Percentiles rank a stretch among this genome's conserved stretches.
Evolutionary conservation across 2,888 invertebrate species (phyloP).

Genomic region (Quadroppia sp.): DNA sequence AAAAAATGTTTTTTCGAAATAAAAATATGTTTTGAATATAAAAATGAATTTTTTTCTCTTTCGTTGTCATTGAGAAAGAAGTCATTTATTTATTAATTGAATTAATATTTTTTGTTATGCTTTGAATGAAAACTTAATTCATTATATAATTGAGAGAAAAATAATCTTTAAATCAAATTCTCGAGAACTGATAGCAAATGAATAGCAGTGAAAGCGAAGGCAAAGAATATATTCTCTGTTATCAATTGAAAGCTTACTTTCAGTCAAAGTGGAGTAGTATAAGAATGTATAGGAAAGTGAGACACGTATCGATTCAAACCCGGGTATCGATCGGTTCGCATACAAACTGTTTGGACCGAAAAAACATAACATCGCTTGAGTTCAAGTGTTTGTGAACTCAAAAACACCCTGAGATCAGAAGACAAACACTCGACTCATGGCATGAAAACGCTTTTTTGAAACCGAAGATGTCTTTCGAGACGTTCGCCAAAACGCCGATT

Average conservation of each 20-base stretch:
- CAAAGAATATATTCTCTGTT: not conserved
- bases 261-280: not conserved
- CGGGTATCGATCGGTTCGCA: conserved; percentile 1
- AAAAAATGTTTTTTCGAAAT: not conserved
- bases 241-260: conserved; percentile 19
- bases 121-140: not conserved
- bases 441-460: not conserved
- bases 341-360: conserved; percentile 14
- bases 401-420: not conserved
- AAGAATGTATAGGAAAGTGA: conserved; percentile 17
- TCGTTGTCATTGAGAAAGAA: no score
- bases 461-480: not conserved
- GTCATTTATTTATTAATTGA: not conserved
- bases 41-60: no score
- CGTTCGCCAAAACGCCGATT: conserved; percentile 8
- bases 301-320: conserved; percentile 19
- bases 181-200: not conserved
- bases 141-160: not conserved
- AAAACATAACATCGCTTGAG: conserved; percentile 11
- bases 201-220: not conserved
- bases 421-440: not conserved
- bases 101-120: no score
- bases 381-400: conserved; percentile 21
- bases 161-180: conserved; percentile 1
- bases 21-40: not conserved